These are phyloP conservation scores for Metellina segmentata DNA, from an alignment of 2,888 invertebrate species.

Conservation along the genomic window DNA sequence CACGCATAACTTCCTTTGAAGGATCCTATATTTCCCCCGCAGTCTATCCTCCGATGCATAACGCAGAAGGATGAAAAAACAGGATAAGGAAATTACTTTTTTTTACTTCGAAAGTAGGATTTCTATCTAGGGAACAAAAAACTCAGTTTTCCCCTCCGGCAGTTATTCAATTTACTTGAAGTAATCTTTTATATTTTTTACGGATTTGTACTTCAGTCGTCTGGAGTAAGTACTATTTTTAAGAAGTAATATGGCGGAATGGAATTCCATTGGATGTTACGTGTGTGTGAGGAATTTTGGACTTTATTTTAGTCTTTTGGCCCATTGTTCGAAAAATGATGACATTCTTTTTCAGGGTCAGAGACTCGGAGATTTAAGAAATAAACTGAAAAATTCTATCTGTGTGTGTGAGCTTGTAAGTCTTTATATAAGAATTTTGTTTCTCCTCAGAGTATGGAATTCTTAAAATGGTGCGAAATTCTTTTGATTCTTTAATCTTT, in stretches of 20 bases:
- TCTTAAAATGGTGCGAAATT: too few relatives aligned
- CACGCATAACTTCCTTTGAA: not conserved
- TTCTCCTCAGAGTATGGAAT: too few relatives aligned
- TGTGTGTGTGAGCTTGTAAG: not conserved
- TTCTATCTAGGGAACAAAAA: not conserved
- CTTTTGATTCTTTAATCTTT: too few relatives aligned
- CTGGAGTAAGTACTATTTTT: not conserved
- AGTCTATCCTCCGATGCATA: not conserved
- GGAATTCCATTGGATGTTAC: not conserved
- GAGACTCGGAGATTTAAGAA: not conserved
- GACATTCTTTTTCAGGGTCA: not conserved
- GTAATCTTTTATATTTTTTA: not conserved
- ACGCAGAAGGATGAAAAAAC: not conserved
- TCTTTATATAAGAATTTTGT: too few relatives aligned
- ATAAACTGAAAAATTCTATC: not conserved
- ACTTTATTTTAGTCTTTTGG: not conserved
- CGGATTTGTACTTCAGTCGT: not conserved
- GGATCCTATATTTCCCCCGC: not conserved
- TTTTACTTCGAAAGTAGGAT: not conserved
- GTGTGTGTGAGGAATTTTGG: not conserved
- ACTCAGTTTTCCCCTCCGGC: not conserved
- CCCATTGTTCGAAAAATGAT: not conserved
- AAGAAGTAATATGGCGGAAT: not conserved
- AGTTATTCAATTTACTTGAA: not conserved
- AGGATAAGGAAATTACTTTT: not conserved